Evolutionary conservation across 2,888 invertebrate genomes (phyloP), one percentile per base, ranked within the genome.

Genomic region (Oxycera nigricornis): DNA sequence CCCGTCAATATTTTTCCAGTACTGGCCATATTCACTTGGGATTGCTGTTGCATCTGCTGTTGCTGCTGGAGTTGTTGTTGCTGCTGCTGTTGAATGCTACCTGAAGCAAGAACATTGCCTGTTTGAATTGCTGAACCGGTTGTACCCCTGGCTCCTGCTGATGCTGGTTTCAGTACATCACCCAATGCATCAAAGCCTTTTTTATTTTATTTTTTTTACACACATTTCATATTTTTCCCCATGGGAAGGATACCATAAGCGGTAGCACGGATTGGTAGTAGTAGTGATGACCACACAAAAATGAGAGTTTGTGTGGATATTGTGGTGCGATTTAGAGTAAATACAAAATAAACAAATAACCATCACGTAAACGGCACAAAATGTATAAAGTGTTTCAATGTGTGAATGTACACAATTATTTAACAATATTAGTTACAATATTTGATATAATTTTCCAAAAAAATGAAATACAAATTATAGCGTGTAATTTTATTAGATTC

Each of bases 1-100:
- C 96, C 95, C 28, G 95, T 95, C 77, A 97, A 88, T 78, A 97
- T 92, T 83, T 93, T 93, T 77, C 90, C 90, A 74, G 88, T 83
- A 82, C 87, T 85, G 77, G 87, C 86, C 78, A 87, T 83, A 76
- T 84, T 85, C 20, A 82, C 79, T 79, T 79, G 81, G 78, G 83
- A 82, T 81, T 83, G 84, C 78, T 83, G 84, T 50, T 75, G 81
- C 46, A 80, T 81, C 77, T 86, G 84, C 81, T 85, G 86, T 73
- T 80, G 81, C 68, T 80, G 82, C 70, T 72, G 74, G 57, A 46
- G 62, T 72, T 81, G 81, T 67, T 80, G 82, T 59, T 72, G 74
- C 72, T 81, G 81, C 62, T 80, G 82, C 59, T 72, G 74, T 52
- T 62, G 68, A 72, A 81, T 80, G 28, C 80, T 82, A 72, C 80